Evolutionary conservation across 2,888 invertebrate genomes (phyloP).

Genomic region (Prionchulus punctatus): DNA sequence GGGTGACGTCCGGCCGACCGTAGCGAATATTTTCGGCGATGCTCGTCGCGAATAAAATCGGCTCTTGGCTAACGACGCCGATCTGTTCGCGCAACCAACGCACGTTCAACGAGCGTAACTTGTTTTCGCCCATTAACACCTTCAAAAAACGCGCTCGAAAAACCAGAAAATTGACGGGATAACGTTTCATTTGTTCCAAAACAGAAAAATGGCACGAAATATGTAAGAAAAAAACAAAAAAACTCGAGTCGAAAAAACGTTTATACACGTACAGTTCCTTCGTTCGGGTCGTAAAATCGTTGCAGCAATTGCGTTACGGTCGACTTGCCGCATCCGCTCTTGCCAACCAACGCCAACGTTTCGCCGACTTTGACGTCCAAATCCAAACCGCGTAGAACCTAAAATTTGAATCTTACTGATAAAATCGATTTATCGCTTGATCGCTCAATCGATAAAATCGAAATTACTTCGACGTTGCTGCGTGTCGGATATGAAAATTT

Average conservation of each 20-base stretch:
- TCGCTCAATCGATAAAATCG: no score
- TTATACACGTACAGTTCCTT: conserved; percentile 3
- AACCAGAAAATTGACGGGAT: no score
- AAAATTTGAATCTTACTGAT: no score
- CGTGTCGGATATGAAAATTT: conserved; percentile 38
- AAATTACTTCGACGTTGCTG: conserved; percentile 40
- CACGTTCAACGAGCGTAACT: conserved; percentile 36
- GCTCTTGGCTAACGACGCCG: conserved; percentile 34
- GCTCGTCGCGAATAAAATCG: conserved; percentile 46
- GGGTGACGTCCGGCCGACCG: conserved; percentile 29
- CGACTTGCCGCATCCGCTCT: conserved; percentile 72
- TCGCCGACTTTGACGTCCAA: conserved; percentile 17
- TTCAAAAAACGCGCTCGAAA: conserved; percentile 4
- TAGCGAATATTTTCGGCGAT: conserved; percentile 42
- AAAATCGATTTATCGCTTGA: no score
- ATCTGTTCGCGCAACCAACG: conserved; percentile 33
- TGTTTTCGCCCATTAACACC: conserved; percentile 37
- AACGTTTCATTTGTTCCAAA: no score
- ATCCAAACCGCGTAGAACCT: conserved; percentile 16
- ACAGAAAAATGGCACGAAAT: no score
- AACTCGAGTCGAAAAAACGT: conserved; percentile 2
- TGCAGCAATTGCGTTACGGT: conserved; percentile 63
- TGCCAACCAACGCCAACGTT: conserved; percentile 37
- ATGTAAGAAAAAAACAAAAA: no score
- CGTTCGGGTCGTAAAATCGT: conserved; percentile 32